Evolutionary conservation across 1,140 invertebrate genomes (phyloP).

Genomic region (Cepaea nemoralis): DNA sequence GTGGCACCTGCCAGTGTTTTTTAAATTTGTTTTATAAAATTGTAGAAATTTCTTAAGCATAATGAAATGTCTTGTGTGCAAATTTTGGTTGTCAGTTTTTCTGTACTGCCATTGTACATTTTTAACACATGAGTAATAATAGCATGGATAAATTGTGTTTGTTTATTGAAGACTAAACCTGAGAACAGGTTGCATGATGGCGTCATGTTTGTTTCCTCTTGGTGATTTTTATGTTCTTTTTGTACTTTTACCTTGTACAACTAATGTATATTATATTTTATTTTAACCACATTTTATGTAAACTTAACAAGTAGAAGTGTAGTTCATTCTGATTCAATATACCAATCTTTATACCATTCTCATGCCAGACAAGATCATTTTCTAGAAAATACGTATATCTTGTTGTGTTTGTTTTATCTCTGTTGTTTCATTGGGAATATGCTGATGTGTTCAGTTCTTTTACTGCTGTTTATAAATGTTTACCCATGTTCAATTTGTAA

Average conservation of each 20-base stretch:
- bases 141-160: background rate
- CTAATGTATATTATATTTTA: background rate
- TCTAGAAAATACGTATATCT: background rate
- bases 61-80: background rate
- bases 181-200: background rate
- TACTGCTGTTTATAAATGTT: slow-evolving; percentile 1
- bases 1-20: background rate
- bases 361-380: background rate
- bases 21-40: background rate
- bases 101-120: background rate
- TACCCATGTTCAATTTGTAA: background rate
- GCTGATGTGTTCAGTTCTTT: slow-evolving; percentile 8
- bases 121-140: background rate
- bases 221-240: background rate
- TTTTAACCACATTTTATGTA: background rate
- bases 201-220: background rate
- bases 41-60: background rate
- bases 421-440: background rate
- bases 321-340: background rate
- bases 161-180: background rate
- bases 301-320: background rate
- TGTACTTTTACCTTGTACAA: background rate
- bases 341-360: background rate
- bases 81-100: background rate
- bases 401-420: background rate